Evolutionary conservation across 1,140 invertebrate genomes (phyloP).

Genomic region (Zophobas morio): DNA sequence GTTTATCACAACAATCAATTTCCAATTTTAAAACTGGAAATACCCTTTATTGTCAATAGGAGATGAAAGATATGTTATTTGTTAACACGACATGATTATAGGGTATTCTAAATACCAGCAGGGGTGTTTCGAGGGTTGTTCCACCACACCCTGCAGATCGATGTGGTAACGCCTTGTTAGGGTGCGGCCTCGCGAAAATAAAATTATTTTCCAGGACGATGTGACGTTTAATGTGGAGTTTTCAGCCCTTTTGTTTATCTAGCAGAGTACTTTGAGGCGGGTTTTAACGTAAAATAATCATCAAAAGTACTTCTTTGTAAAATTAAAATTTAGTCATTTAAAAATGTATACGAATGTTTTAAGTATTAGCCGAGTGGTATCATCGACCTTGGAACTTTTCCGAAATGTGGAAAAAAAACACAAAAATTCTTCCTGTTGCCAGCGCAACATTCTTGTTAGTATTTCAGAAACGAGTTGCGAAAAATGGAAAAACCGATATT

Average conservation of each 20-base stretch:
- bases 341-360: too few relatives aligned
- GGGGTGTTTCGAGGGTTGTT: slow-evolving; percentile 54
- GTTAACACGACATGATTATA: slow-evolving; percentile 45
- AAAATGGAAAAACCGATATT: too few relatives aligned
- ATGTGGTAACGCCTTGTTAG: slow-evolving; percentile 56
- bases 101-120: slow-evolving; percentile 40
- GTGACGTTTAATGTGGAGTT: neutral
- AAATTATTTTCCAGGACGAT: slow-evolving; percentile 21
- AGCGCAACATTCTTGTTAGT: too few relatives aligned
- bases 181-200: slow-evolving; percentile 52
- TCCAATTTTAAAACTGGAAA: neutral
- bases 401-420: too few relatives aligned
- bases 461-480: too few relatives aligned
- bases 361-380: too few relatives aligned
- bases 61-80: slow-evolving; percentile 28
- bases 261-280: too few relatives aligned
- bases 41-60: slow-evolving; percentile 12
- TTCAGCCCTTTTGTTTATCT: neutral
- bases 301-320: too few relatives aligned
- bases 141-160: slow-evolving; percentile 56
- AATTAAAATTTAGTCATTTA: too few relatives aligned
- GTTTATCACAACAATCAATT: neutral
- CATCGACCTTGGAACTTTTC: too few relatives aligned
- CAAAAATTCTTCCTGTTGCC: too few relatives aligned
- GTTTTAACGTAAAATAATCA: too few relatives aligned